Conservation (phyloP, 2,797 vertebrate genomes). For the Iguana delicatissima region DNA sequence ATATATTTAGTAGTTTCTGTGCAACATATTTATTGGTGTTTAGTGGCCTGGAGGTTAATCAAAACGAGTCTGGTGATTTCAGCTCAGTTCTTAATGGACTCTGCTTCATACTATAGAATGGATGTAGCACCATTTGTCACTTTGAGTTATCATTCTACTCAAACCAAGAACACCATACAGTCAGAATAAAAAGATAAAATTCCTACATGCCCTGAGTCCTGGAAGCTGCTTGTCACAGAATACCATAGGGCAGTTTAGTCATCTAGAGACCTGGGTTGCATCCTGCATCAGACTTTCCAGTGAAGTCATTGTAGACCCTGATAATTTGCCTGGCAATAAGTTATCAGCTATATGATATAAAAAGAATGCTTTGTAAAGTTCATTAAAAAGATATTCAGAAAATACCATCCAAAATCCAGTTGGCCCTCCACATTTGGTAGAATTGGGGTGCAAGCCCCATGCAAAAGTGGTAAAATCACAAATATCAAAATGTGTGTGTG, state of each 20-base stretch:
- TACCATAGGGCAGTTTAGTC: conserved; percentile 31
- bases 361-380: neutral
- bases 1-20: conserved; percentile 66
- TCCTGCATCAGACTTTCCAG: neutral
- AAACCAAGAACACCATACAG: conserved; percentile 58
- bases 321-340: neutral
- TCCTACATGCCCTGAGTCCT: conserved; percentile 59
- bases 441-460: too few species aligned
- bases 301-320: conserved; percentile 20
- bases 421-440: too few species aligned
- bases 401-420: neutral
- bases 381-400: neutral
- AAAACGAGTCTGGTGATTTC: conserved; percentile 69
- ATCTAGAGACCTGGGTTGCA: conserved; percentile 31
- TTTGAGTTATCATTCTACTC: conserved; percentile 62
- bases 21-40: conserved; percentile 67
- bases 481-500: too few species aligned
- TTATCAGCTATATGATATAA: accelerated
- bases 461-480: too few species aligned
- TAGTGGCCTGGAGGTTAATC: conserved; percentile 70
- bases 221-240: conserved; percentile 59
- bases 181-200: conserved; percentile 65
- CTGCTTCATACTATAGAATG: conserved; percentile 56
- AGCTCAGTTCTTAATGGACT: conserved; percentile 68
- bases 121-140: conserved; percentile 75